Evolutionary conservation across 2,113 vertebrate genomes (phyloP).

Genomic region (Numenius arquata): DNA sequence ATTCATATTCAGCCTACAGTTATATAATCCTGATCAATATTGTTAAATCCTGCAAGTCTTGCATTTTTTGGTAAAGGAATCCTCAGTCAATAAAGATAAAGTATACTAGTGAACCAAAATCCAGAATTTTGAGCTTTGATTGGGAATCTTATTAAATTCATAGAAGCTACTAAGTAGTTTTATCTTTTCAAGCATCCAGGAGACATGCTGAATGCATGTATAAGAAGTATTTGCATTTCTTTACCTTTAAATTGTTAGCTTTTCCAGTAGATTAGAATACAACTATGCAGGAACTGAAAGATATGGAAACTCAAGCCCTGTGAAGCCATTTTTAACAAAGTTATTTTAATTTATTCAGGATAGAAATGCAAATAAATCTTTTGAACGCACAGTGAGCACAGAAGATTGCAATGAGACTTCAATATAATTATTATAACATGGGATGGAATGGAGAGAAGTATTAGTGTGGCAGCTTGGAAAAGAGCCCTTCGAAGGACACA

Average conservation of each 20-base stretch:
- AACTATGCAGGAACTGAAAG: slow-evolving; percentile 20
- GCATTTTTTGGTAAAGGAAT: not conserved
- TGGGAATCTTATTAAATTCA: not conserved
- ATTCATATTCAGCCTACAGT: not conserved
- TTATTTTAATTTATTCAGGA: slow-evolving; percentile 69
- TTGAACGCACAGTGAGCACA: slow-evolving; percentile 14
- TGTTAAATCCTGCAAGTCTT: not conserved
- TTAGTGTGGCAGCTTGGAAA: slow-evolving; percentile 11
- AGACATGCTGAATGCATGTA: not conserved
- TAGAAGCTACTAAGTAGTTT: not conserved
- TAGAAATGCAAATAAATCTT: slow-evolving; percentile 66
- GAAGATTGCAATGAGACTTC: slow-evolving; percentile 48
- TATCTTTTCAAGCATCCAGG: slow-evolving; percentile 3
- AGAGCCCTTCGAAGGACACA: not conserved
- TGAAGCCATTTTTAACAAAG: slow-evolving; percentile 45
- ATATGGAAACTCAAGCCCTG: slow-evolving; percentile 27
- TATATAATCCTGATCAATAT: not conserved
- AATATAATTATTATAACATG: slow-evolving; percentile 47
- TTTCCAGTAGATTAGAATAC: slow-evolving; percentile 47
- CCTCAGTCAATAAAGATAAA: not conserved
- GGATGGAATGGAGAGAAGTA: not conserved
- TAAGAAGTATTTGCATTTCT: slow-evolving; percentile 44
- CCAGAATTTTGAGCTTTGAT: not conserved
- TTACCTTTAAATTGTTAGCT: slow-evolving; percentile 37
- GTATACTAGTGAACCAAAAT: not conserved